These are phyloP conservation scores for Drosophila rubida DNA, from an alignment of 2,888 invertebrate species.

Conservation along the genomic window DNA sequence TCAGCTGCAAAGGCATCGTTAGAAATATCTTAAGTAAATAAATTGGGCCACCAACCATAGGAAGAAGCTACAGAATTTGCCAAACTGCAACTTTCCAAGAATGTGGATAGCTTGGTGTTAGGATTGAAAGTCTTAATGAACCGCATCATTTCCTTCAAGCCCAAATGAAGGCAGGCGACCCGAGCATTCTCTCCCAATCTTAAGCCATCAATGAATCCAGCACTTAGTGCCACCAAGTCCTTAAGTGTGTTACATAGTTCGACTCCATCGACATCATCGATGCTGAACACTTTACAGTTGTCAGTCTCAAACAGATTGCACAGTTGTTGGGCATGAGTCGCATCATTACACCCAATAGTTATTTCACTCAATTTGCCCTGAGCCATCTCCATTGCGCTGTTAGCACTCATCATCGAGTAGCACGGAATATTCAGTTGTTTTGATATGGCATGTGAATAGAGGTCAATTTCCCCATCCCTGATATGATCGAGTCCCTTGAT, in stretches of 20 bases:
- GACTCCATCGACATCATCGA: constrained; percentile 97
- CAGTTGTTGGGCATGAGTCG: constrained; percentile 90
- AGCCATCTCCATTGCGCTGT: constrained; percentile 98
- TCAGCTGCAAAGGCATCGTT: constrained; percentile 39
- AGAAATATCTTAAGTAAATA: not conserved
- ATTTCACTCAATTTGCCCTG: constrained; percentile 99
- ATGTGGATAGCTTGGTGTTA: constrained; percentile 94
- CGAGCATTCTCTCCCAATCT: constrained; percentile 98
- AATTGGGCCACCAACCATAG: constrained; percentile 87
- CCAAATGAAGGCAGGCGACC: constrained; percentile 97
- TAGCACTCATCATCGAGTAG: constrained; percentile 98
- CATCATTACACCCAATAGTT: constrained; percentile 95
- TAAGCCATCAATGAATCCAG: constrained; percentile 98
- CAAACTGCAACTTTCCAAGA: constrained; percentile 98
- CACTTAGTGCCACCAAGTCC: constrained; percentile 99
- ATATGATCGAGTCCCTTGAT: constrained; percentile 97
- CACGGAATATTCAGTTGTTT: constrained; percentile 93
- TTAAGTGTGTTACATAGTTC: constrained; percentile 99
- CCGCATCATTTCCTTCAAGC: constrained; percentile 99
- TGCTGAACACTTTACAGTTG: constrained; percentile 96
- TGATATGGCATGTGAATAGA: constrained; percentile 96
- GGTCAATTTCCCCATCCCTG: constrained; percentile 93
- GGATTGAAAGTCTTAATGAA: constrained; percentile 96
- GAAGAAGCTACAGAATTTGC: constrained; percentile 99
- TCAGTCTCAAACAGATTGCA: constrained; percentile 95